Base-by-base conservation (phyloP, 2,113 vertebrate species). In the Opisthocomus hoazin region DNA sequence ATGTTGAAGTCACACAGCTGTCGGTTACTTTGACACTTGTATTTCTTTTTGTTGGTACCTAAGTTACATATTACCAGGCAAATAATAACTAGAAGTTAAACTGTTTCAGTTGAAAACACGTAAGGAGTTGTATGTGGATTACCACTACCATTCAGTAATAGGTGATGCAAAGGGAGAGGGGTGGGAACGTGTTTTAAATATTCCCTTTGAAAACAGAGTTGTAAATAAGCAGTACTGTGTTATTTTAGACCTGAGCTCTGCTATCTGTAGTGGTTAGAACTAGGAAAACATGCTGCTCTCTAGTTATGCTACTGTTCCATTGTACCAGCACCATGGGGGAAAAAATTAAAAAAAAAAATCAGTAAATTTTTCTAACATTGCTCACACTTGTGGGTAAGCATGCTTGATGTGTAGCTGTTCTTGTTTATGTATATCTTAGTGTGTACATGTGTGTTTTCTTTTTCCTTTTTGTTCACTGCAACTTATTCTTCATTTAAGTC, bases 201-300 rank as follows among this genome's bases (percentile, higher is more conserved):
- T 94, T 97, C 93, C 93, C 87, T 97, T 97, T 93, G 92, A 89
- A 95, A 94, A 80, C 45, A 82, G 93, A 93, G 86, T 91, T 98
- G 97, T 98, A 97, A 98, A 97, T 98, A 98, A 97, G 91, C 76
- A 89, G 91, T 98, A 95, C 63, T 78, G 68, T 96, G 78, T 96
- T 97, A 94, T 79, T 97, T 97, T 97, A 97, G 95, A 94, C 92
- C 91, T 97, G 97, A 96, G 90, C 91, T 97, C 96, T 97, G 92
- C 92, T 97, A 78, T 94, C 89, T 82, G 87, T 96, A 96, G 87
- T 98, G 96, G 95, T 96, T 98, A 97, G 96, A 97, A 96, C 88
- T 91, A 96, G 90, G 95, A 97, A 95, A 97, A 96, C 83, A 92
- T 94, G 96, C 95, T 97, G 96, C 96, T 98, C 97, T 98, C 96